These are phyloP conservation scores for Muscina levida DNA, from an alignment of 2,888 invertebrate species.

Conservation along the genomic window DNA sequence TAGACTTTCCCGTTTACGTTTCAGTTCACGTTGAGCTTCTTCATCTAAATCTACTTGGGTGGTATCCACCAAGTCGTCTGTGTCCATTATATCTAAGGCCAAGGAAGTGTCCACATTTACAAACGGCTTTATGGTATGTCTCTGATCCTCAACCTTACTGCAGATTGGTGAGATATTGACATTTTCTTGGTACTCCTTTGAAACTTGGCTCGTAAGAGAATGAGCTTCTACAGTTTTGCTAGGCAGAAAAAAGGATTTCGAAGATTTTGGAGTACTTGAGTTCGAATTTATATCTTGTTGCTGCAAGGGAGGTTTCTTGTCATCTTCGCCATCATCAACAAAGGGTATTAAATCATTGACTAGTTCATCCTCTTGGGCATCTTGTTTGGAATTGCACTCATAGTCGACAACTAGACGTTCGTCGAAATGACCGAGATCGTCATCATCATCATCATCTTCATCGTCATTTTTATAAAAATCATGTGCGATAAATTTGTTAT, in stretches of 20 bases:
- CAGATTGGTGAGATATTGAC: conserved; percentile 77
- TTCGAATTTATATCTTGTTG: conserved; percentile 35
- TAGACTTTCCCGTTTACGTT: conserved; percentile 78
- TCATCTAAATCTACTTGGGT: conserved; percentile 75
- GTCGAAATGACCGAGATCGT: conserved; percentile 72
- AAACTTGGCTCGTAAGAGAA: conserved; percentile 64
- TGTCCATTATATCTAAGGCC: conserved; percentile 55
- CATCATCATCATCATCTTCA: conserved; percentile 44
- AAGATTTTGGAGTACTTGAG: conserved; percentile 68
- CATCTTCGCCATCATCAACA: conserved; percentile 50
- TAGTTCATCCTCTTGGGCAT: conserved; percentile 51
- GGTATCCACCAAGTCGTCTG: conserved; percentile 58
- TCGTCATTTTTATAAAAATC: conserved; percentile 15
- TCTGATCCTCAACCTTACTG: conserved; percentile 62
- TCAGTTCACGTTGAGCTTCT: conserved; percentile 72
- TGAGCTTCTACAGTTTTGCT: conserved; percentile 58
- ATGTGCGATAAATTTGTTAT: neutral
- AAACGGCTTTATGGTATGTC: conserved; percentile 62
- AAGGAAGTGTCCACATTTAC: conserved; percentile 69
- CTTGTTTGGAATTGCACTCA: conserved; percentile 58
- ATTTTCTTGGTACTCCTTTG: conserved; percentile 71
- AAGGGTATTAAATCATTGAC: conserved; percentile 57
- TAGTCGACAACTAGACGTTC: conserved; percentile 73
- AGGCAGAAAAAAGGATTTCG: conserved; percentile 39
- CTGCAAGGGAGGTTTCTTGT: conserved; percentile 3